These are phyloP conservation scores for Trachurus trachurus DNA, from an alignment of 2,797 vertebrate genomes.

Conservation along the genomic window DNA sequence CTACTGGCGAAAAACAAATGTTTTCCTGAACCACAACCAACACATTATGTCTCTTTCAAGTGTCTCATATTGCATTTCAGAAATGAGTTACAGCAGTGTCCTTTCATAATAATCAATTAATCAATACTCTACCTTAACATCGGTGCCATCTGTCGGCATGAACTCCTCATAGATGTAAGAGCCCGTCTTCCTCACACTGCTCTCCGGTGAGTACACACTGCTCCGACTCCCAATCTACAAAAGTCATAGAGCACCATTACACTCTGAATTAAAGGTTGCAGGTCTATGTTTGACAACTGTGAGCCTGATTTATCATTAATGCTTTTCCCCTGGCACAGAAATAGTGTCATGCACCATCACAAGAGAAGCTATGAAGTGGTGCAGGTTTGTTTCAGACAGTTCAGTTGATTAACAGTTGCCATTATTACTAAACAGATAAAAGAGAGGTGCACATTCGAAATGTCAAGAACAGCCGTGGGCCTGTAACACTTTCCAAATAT, in stretches of 20 bases:
- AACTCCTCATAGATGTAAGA: conserved; percentile 99
- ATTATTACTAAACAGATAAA: conserved; percentile 7
- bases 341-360: neutral
- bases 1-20: neutral
- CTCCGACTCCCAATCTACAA: conserved; percentile 96
- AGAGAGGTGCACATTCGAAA: neutral
- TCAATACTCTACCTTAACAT: conserved; percentile 91
- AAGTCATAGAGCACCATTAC: conserved; percentile 10
- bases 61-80: neutral
- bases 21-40: neutral
- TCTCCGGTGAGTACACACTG: conserved; percentile 98
- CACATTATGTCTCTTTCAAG: neutral
- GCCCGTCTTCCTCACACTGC: conserved; percentile 96
- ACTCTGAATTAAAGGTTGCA: conserved; percentile 4
- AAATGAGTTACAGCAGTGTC: neutral
- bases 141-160: conserved; percentile 99
- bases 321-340: neutral
- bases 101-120: neutral
- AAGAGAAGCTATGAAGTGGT: neutral
- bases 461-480: neutral
- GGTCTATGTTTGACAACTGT: neutral
- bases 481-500: conserved; percentile 1
- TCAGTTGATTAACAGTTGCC: neutral
- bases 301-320: conserved; percentile 1
- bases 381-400: conserved; percentile 12